Evolutionary conservation across 1,140 invertebrate species (phyloP), one percentile per base, ranked within the genome.

Genomic region (Apis florea): DNA sequence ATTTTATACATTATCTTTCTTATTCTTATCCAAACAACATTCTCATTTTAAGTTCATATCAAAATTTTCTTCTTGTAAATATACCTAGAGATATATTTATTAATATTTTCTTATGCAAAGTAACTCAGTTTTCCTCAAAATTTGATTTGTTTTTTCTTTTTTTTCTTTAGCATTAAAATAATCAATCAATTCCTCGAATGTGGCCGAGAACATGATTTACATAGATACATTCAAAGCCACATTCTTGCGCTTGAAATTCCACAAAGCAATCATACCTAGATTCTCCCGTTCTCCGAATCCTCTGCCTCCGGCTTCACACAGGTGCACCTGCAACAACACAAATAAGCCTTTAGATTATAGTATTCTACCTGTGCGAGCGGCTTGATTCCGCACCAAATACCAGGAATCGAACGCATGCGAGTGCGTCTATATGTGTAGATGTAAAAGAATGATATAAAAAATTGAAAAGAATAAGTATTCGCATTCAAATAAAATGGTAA

Each of bases 251-350:
- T 24, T 21, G 54, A 63, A 53, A 77, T 61, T 21, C 24, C 26
- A 49, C 40, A 71, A 49, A 64, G 15, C 21, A 61, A 79, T 69
- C 76, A 83, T 84, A 92, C 90, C 90, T 92, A 91, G 85, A 92
- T 91, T 88, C 84, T 90, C 85, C 87, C 87, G 85, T 86, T 87
- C 89, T 85, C 85, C 86, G 84, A 85, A 89, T 88, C 89, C 87
- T 87, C 89, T 81, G 83, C 81, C 89, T 88, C 83, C 86, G 85
- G 84, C 84, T 84, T 84, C 72, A 74, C 59, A 82, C 70, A 68
- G 68, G 59, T 85, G 54, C 81, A 88, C 84, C 90, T 90, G 89
- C 40, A 90, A 91, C 86, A 54, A 83, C 47, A 54, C 17, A 86
- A 79, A 84, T 68, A 58, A 74, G 49, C 54, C 82, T 81, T 66